A percentile compares a stretch with the other conserved stretches of the same genome.
Conservation (phyloP, 2,797 vertebrate genomes). For the Tenualosa thibaudeaui region DNA sequence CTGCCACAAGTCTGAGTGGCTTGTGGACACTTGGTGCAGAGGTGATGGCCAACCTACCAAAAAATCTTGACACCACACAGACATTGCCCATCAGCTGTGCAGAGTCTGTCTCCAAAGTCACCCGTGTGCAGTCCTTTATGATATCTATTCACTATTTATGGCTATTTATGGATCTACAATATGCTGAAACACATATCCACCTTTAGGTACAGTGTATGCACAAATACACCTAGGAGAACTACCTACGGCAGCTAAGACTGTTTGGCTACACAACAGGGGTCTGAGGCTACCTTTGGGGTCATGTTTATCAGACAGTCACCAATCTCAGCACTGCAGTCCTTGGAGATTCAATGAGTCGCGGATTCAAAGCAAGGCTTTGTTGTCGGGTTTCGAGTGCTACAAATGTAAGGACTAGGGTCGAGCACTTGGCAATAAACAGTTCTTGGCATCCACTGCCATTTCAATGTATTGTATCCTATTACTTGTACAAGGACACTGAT, state of each 20-base stretch:
- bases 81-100: slow-evolving; percentile 3
- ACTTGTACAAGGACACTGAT: background rate
- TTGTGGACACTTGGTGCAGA: background rate
- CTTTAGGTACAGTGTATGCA: background rate
- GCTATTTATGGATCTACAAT: background rate
- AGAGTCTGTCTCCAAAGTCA: background rate
- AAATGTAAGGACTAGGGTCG: background rate
- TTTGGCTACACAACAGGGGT: background rate
- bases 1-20: background rate
- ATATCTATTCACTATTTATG: background rate
- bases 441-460: slow-evolving; percentile 5
- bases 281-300: background rate
- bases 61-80: background rate
- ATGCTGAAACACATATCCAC: slow-evolving; percentile 1
- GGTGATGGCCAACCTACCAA: background rate
- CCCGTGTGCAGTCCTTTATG: background rate
- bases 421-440: background rate
- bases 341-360: background rate
- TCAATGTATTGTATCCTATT: slow-evolving; percentile 13
- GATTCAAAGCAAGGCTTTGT: background rate
- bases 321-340: background rate
- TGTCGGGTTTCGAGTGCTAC: background rate
- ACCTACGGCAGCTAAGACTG: background rate
- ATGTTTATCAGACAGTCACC: background rate
- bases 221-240: background rate